phyloP scores from a whole-genome alignment of 2,888 invertebrate species.

The Drepanosiphum platanoidis region DNA sequence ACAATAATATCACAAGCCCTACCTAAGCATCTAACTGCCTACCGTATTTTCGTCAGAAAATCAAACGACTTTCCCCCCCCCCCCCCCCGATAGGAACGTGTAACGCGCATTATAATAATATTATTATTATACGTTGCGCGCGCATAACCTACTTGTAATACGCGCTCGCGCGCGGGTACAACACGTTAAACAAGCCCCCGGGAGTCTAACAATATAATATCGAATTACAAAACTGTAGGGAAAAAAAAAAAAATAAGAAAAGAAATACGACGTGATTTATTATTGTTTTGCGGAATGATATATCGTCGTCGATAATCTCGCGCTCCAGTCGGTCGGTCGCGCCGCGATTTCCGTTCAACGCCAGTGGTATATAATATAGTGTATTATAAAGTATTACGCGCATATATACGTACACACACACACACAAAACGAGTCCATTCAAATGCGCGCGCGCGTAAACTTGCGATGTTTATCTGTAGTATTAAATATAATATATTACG shows the following conservation, averaged over 20 bases:
- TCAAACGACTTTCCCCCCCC: not conserved
- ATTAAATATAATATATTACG: not conserved
- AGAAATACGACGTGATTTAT: constrained; percentile 40
- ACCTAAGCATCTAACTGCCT: not conserved
- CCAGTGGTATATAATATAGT: too few species aligned
- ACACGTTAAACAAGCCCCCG: constrained; percentile 37
- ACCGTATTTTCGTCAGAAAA: constrained; percentile 18
- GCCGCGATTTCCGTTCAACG: constrained; percentile 16
- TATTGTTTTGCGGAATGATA: constrained; percentile 44
- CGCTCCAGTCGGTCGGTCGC: not conserved
- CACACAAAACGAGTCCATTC: not conserved
- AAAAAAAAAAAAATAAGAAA: not conserved
- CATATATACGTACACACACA: not conserved
- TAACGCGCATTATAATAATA: not conserved
- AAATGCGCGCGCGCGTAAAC: not conserved
- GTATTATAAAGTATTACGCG: too few species aligned
- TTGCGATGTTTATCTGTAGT: not conserved
- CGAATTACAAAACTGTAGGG: constrained; percentile 34
- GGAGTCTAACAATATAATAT: constrained; percentile 25
- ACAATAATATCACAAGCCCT: too few species aligned
- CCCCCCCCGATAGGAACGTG: not conserved
- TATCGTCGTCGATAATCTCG: constrained; percentile 38
- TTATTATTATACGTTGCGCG: not conserved
- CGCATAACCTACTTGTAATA: constrained; percentile 32
- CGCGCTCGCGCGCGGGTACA: not conserved